Conservation (phyloP, 2,113 vertebrate genomes). For the Caracal caracal region DNA sequence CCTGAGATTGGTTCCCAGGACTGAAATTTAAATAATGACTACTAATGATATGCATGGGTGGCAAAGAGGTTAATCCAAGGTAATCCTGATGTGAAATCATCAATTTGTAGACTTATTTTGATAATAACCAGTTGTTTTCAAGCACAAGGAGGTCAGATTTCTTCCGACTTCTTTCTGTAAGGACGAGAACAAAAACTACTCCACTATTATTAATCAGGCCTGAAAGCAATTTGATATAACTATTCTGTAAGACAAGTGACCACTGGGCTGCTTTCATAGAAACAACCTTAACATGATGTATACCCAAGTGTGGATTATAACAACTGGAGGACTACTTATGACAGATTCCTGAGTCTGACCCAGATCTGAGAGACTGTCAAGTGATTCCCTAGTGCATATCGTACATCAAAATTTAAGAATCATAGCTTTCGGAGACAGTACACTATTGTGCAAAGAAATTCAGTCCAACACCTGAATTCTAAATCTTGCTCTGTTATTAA, state of each 20-base stretch:
- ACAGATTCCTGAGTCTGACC: not conserved
- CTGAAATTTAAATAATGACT: slow-evolving; percentile 20
- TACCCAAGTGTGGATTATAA: not conserved
- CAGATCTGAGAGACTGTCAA: not conserved
- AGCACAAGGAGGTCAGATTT: not conserved
- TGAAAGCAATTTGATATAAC: not conserved
- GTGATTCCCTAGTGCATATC: not conserved
- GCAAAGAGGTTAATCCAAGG: not conserved
- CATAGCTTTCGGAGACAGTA: not conserved
- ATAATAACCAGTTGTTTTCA: not conserved
- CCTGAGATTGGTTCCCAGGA: not conserved
- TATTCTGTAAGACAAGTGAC: not conserved
- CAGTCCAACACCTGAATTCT: not conserved
- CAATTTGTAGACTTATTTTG: not conserved
- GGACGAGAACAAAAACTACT: not conserved
- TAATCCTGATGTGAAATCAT: not conserved
- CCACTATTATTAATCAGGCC: not conserved
- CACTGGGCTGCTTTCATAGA: not conserved
- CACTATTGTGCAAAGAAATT: not conserved
- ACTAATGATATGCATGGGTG: accelerated
- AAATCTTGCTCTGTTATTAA: not conserved
- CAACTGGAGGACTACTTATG: not conserved
- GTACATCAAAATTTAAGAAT: not conserved
- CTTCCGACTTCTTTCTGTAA: not conserved
- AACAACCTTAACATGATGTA: not conserved